These are phyloP conservation scores for Oreochromis grahami DNA, from an alignment of 2,797 vertebrate genomes.

Conservation along the genomic window DNA sequence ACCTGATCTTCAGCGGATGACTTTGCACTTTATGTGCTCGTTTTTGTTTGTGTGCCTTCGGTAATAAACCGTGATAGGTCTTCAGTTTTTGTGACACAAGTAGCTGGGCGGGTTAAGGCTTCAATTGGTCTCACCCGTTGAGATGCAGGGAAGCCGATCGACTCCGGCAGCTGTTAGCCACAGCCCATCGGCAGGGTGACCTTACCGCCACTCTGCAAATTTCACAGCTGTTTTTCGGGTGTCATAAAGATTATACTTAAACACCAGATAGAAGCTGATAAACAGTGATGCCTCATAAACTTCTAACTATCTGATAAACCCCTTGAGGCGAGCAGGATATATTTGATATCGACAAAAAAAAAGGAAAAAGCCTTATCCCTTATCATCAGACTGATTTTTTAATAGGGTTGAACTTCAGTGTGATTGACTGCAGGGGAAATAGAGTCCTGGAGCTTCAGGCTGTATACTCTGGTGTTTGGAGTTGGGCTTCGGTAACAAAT, in stretches of 20 bases:
- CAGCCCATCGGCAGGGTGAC: slow-evolving; percentile 43
- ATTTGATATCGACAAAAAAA: slow-evolving; percentile 15
- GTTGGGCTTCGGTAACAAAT: not conserved
- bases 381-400: slow-evolving; percentile 21
- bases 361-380: not conserved
- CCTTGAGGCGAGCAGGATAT: slow-evolving; percentile 4
- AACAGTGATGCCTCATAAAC: slow-evolving; percentile 56
- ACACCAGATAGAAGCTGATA: slow-evolving; percentile 53
- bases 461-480: slow-evolving; percentile 3
- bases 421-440: slow-evolving; percentile 50
- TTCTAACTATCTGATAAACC: slow-evolving; percentile 45
- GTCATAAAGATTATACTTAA: slow-evolving; percentile 61
- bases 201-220: slow-evolving; percentile 39
- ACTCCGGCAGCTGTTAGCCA: slow-evolving; percentile 12
- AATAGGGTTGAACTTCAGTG: slow-evolving; percentile 32
- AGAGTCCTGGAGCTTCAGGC: not conserved
- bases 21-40: not conserved
- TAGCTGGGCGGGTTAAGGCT: slow-evolving; percentile 1
- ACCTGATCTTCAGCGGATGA: not conserved
- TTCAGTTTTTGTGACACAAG: slow-evolving; percentile 18
- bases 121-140: not conserved
- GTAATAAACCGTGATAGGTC: slow-evolving; percentile 29
- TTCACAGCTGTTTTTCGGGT: slow-evolving; percentile 50
- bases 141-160: not conserved
- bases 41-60: not conserved